phyloP scores from a whole-genome alignment of 1,140 invertebrate genomes.

The Eumeta japonica region DNA sequence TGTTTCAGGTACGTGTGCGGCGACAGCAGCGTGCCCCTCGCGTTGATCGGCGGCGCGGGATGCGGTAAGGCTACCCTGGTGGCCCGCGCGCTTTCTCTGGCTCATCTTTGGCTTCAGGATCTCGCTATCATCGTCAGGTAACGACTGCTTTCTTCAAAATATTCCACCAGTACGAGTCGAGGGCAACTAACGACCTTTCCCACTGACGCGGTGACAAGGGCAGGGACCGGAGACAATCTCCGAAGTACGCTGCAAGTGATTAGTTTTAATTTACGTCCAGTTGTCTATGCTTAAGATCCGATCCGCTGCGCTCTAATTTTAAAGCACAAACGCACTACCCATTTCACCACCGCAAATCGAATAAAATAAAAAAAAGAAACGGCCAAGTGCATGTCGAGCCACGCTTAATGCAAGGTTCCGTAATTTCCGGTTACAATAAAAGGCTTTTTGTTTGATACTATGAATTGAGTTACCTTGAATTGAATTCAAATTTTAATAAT shows the following conservation, averaged over 20 bases:
- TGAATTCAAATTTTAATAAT: too few relatives aligned
- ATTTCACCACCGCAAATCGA: too few relatives aligned
- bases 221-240: neutral
- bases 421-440: too few relatives aligned
- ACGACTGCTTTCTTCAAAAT: neutral
- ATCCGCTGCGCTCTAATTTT: too few relatives aligned
- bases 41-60: slow-evolving; percentile 75
- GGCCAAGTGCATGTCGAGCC: too few relatives aligned
- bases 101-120: slow-evolving; percentile 67
- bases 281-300: neutral
- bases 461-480: too few relatives aligned
- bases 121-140: slow-evolving; percentile 46
- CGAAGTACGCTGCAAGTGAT: neutral
- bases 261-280: neutral
- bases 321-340: too few relatives aligned
- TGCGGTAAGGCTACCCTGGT: slow-evolving; percentile 79
- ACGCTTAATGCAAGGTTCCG: too few relatives aligned
- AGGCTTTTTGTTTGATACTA: too few relatives aligned
- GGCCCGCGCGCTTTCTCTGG: slow-evolving; percentile 62
- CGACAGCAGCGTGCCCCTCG: slow-evolving; percentile 64
- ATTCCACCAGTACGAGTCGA: neutral
- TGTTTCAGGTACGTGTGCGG: slow-evolving; percentile 68
- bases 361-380: too few relatives aligned
- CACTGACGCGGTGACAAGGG: too few relatives aligned
- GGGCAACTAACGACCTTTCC: too few relatives aligned